phyloP scores from a whole-genome alignment of 2,797 vertebrate species.

The Acipenser ruthenus region DNA sequence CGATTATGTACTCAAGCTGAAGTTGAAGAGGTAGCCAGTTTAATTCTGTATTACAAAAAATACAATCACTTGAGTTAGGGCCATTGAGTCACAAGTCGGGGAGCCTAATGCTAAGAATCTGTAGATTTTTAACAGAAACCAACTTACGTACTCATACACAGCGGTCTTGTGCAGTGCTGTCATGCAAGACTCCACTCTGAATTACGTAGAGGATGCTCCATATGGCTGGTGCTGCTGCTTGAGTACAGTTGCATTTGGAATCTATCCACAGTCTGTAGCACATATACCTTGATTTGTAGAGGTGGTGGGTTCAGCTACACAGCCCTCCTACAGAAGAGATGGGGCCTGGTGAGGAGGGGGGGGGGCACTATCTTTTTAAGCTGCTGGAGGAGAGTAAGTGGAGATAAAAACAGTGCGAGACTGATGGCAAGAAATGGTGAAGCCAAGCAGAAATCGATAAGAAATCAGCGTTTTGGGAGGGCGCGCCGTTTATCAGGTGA shows the following conservation, averaged over 20 bases:
- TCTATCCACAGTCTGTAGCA: no score
- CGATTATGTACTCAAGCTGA: slow-evolving; percentile 41
- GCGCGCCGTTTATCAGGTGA: slow-evolving; percentile 94
- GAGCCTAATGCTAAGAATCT: not conserved
- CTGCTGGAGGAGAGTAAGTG: slow-evolving; percentile 55
- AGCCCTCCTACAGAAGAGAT: no score
- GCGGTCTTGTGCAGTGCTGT: no score
- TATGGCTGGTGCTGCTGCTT: no score
- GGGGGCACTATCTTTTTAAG: slow-evolving; percentile 24
- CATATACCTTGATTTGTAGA: no score
- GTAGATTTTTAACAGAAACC: no score
- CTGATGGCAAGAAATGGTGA: slow-evolving; percentile 72
- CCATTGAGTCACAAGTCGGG: slow-evolving; percentile 22
- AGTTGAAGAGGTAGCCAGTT: slow-evolving; percentile 51
- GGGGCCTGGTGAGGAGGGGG: not conserved
- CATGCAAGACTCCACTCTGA: no score
- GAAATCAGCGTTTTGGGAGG: slow-evolving; percentile 93
- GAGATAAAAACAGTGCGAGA: slow-evolving; percentile 78
- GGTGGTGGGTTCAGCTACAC: no score
- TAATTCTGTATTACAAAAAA: slow-evolving; percentile 63
- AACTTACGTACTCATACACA: no score
- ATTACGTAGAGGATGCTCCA: no score
- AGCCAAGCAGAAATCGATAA: slow-evolving; percentile 88
- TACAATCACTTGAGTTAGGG: slow-evolving; percentile 29
- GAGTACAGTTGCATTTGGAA: no score